Base-by-base conservation (phyloP, 2,113 vertebrate species). In the Centrocercus urophasianus region DNA sequence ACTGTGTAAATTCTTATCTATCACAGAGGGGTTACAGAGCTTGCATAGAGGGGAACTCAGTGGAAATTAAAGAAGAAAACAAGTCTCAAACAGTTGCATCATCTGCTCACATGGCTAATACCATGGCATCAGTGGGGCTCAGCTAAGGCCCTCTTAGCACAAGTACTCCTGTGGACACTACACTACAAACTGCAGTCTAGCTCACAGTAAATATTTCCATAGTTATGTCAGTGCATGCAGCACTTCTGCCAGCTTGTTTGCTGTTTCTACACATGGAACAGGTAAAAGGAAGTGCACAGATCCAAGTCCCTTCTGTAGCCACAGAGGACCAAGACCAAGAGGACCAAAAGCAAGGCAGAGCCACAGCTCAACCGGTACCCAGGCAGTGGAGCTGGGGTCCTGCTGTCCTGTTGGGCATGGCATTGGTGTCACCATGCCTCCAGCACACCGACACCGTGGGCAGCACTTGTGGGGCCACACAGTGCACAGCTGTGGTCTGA, bases 61-160 rank as follows among this genome's bases (percentile, higher is more conserved):
- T 36, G 77, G 75, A 89, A 91, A 91, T 30, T 30, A 75, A 89
- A 83, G 69, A 73, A 47, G 12, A 88, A 84, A 75, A 40, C 43
- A 83, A 83, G 36, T 72, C 42, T 69, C 82, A 60, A 80, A 69
- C 12, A 88, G 57, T 70, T 81, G 69, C 36, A 43, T 8, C 87
- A 75, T 24, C 57, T 71, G 71, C 43, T 66, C 79, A 32, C 30
- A 32, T 65, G 65, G 61, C 66, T 94, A 75, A 79, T 54, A n/a
- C 47, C 60, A 52, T 71, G 74, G 87, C 50, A 70, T 50, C 32
- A 71, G 38, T 0, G 60, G 82, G 89, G 60, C 56, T 89, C 64
- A 16, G 71, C 2, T 11, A 32, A 38, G 83, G 69, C 28, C 61
- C 83, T 38, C 69, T 25, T 69, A 91, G 48, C 61, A 83, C 0